Base-by-base conservation (phyloP, 2,797 vertebrate genomes). In the Molossus molossus region DNA sequence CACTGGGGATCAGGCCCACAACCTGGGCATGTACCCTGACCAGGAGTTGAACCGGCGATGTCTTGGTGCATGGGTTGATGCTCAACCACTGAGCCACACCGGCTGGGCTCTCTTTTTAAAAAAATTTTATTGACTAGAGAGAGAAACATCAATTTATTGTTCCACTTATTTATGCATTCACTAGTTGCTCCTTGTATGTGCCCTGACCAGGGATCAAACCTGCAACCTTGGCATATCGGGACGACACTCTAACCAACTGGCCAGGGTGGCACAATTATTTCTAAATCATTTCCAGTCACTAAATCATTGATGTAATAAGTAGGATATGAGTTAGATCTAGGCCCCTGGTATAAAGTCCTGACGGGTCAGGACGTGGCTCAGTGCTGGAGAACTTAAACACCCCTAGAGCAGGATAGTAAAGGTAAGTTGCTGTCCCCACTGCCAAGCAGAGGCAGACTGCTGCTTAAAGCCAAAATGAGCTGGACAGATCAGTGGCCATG, bases 261-360 rank as follows among this genome's bases (percentile, higher is more conserved):
- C n/a, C 65, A 67, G 65, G 8, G 15, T 67, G 65, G n/a, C n/a
- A 33, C 65, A 33, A 10, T 67, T 33, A n/a, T 20, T 84, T 90
- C 60, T 79, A 79, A 80, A 70, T 94, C 48, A 60, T 80, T 11
- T 29, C 15, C 29, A 65, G 13, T 90, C 60, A 7, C 50, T 73
- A 90, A 92, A 55, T 84, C 69, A 37, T 55, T 81, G 65, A 53
- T 72, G 33, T 58, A 84, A 67, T 70, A 76, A 80, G 21, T 86
- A 48, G 5, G 33, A 45, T 90, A 92, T 92, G 67, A 87, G 10
- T 84, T 87, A 91, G 65, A 88, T 48, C 65, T 76, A 48, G 37
- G 37, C 45, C 53, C 67, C 57, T 5, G 18, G 14, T 87, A 87
- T n/a, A 64, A 87, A 91, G 14, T 70, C 53, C 50, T 65, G 40